Conservation (phyloP, 2,888 invertebrate genomes). For the Nymphalis polychloros region DNA sequence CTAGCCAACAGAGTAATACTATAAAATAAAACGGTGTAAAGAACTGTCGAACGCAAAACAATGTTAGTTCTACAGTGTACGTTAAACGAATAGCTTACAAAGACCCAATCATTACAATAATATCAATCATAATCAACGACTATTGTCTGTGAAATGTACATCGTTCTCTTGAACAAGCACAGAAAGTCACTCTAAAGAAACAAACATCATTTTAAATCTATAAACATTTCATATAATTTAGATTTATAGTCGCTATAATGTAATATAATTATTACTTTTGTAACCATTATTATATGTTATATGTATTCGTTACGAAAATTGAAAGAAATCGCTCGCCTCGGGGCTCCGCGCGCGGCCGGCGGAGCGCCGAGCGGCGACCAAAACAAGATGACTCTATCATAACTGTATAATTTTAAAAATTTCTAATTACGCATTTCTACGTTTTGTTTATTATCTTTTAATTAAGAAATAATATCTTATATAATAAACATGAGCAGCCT, state of each 20-base stretch:
- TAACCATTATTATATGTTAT: conserved; percentile 82
- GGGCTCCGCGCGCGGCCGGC: conserved; percentile 40
- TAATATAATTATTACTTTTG: conserved; percentile 78
- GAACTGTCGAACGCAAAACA: conserved; percentile 80
- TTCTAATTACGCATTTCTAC: conserved; percentile 82
- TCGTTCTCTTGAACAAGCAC: conserved; percentile 73
- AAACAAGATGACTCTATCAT: conserved; percentile 76
- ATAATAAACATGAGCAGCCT: conserved; percentile 80
- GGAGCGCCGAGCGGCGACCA: conserved; percentile 61
- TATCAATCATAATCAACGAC: conserved; percentile 62
- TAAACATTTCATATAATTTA: conserved; percentile 83
- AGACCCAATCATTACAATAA: conserved; percentile 70
- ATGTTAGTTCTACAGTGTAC: conserved; percentile 79
- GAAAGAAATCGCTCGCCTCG: conserved; percentile 62
- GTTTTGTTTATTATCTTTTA: conserved; percentile 81
- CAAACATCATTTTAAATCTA: conserved; percentile 78
- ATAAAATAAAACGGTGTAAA: conserved; percentile 80
- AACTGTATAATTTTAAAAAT: conserved; percentile 82
- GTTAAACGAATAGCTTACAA: conserved; percentile 73
- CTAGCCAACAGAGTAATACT: conserved; percentile 82
- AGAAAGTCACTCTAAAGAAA: conserved; percentile 77
- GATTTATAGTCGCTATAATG: conserved; percentile 81
- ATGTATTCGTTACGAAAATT: conserved; percentile 80
- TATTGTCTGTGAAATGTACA: conserved; percentile 72
- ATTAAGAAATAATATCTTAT: conserved; percentile 82